Percentiles rank a stretch among this genome's conserved stretches.
phyloP scores from a whole-genome alignment of 2,888 invertebrate species.

The Drosophila emarginata region DNA sequence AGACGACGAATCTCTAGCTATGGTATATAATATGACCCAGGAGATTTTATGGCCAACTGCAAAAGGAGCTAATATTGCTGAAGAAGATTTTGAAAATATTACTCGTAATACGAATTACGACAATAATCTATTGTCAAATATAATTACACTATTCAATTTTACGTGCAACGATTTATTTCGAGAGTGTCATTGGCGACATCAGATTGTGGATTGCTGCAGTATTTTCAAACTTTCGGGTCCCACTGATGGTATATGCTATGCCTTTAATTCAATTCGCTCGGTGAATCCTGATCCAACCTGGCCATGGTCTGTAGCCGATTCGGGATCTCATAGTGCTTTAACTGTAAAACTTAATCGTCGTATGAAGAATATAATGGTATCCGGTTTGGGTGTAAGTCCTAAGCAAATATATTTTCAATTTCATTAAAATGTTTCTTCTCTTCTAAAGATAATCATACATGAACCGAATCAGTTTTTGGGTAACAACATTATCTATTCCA shows the following conservation, averaged over 20 bases:
- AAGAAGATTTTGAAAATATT: slow-evolving; percentile 14
- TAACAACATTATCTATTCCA: slow-evolving; percentile 49
- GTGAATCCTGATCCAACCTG: slow-evolving; percentile 49
- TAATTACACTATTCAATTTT: slow-evolving; percentile 26
- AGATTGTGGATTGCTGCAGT: slow-evolving; percentile 59
- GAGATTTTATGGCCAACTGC: slow-evolving; percentile 35
- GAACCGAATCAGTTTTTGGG: slow-evolving; percentile 61
- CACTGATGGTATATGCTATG: slow-evolving; percentile 43
- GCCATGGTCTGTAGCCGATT: slow-evolving; percentile 67
- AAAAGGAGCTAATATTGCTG: background rate
- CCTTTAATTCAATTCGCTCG: slow-evolving; percentile 55
- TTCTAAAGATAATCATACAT: slow-evolving; percentile 59
- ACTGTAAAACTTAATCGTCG: slow-evolving; percentile 53
- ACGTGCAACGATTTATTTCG: slow-evolving; percentile 57
- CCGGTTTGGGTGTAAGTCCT: slow-evolving; percentile 51
- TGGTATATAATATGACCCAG: slow-evolving; percentile 42
- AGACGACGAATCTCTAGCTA: background rate
- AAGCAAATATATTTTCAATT: background rate
- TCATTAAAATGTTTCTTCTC: background rate
- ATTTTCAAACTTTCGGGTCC: slow-evolving; percentile 45
- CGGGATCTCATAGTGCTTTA: slow-evolving; percentile 57
- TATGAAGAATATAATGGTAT: slow-evolving; percentile 9
- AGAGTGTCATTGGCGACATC: slow-evolving; percentile 63
- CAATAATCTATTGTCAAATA: background rate
- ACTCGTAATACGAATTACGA: slow-evolving; percentile 25